Percentiles rank a stretch among this genome's conserved stretches.
Evolutionary conservation across 1,140 invertebrate genomes (phyloP).

Genomic region (Drosophila asahinai): DNA sequence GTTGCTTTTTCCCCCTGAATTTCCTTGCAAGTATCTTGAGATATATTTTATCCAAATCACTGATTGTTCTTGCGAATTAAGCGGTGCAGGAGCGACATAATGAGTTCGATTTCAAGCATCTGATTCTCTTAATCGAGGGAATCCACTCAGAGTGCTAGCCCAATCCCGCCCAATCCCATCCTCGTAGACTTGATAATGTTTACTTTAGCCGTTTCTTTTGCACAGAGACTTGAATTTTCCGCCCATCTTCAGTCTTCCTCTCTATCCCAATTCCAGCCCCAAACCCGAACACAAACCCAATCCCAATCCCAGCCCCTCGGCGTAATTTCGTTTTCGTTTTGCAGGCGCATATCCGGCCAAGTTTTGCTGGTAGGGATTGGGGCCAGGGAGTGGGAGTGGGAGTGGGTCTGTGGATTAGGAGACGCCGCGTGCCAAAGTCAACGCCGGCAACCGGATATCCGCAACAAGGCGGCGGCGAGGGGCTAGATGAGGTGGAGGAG

Average conservation of each 20-base stretch:
- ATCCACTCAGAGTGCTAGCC: slow-evolving; percentile 11
- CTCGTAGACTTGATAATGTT: slow-evolving; percentile 50
- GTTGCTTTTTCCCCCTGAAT: too few species aligned
- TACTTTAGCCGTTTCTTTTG: slow-evolving; percentile 56
- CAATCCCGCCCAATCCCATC: neutral
- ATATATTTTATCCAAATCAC: neutral
- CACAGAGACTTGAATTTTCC: slow-evolving; percentile 53
- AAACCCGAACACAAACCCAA: neutral
- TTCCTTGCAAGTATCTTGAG: neutral
- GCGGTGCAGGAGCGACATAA: neutral
- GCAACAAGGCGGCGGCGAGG: slow-evolving; percentile 19
- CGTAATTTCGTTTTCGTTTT: slow-evolving; percentile 61
- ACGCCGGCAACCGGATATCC: slow-evolving; percentile 66
- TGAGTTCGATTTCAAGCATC: neutral
- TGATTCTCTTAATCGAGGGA: neutral
- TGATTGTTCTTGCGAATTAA: neutral
- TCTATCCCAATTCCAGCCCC: neutral
- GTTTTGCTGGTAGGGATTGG: slow-evolving; percentile 21
- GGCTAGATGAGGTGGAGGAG: neutral
- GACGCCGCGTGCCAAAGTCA: slow-evolving; percentile 59
- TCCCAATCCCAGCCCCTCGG: slow-evolving; percentile 6
- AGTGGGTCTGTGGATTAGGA: slow-evolving; percentile 37
- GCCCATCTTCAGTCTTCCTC: neutral
- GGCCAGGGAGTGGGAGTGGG: neutral
- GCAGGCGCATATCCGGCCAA: slow-evolving; percentile 68